A percentile compares a stretch with the other conserved stretches of the same genome.
Evolutionary conservation across 2,113 vertebrate species (phyloP).

Genomic region (Sorex araneus): DNA sequence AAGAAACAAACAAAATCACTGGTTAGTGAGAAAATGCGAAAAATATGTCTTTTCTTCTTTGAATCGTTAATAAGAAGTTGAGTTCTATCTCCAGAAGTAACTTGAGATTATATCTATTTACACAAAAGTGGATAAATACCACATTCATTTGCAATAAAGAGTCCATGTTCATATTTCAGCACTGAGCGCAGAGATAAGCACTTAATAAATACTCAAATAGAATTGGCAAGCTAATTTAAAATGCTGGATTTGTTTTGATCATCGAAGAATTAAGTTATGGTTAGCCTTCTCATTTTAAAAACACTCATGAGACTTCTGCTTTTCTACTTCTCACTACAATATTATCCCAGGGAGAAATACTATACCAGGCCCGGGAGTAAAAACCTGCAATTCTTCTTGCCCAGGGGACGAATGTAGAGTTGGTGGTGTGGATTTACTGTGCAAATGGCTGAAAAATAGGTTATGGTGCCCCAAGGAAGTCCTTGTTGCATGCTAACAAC

Average conservation of each 20-base stretch:
- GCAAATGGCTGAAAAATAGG: slow-evolving; percentile 53
- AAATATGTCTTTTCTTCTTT: not conserved
- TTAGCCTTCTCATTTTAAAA: slow-evolving; percentile 42
- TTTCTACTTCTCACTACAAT: slow-evolving; percentile 29
- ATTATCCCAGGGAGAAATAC: slow-evolving; percentile 37
- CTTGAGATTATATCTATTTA: not conserved
- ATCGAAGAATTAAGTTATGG: not conserved
- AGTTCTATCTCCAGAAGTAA: slow-evolving; percentile 3
- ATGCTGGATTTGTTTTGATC: not conserved
- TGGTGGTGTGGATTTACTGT: slow-evolving; percentile 49
- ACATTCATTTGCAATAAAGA: not conserved
- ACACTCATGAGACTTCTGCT: not conserved
- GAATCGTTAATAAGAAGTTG: slow-evolving; percentile 21
- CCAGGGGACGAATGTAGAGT: not conserved
- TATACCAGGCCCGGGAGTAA: slow-evolving; percentile 1
- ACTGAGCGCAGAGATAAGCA: not conserved
- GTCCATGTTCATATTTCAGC: not conserved
- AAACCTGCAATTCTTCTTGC: not conserved
- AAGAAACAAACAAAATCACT: not conserved
- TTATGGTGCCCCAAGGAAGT: slow-evolving; percentile 67
- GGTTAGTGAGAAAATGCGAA: not conserved
- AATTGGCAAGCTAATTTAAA: not conserved
- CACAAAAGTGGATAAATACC: not conserved
- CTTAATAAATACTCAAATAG: not conserved
- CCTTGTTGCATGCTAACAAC: slow-evolving; percentile 57